Evolutionary conservation across 2,888 invertebrate genomes (phyloP), one percentile per base, ranked within the genome.

Genomic region (Mythimna loreyi): DNA sequence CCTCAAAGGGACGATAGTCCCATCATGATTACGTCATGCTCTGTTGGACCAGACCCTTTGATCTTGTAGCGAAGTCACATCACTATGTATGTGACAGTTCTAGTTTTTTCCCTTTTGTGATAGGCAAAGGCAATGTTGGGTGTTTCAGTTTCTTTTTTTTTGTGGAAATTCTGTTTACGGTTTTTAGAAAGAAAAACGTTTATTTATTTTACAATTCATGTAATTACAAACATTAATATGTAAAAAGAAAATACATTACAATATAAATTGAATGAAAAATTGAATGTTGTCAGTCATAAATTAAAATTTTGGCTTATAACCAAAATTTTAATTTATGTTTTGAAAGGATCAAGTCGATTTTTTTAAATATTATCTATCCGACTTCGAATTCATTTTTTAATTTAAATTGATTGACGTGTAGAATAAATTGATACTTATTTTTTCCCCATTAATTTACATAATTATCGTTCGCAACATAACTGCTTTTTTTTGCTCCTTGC

Each of bases 1-100:
- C 64, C 45, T 72, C 67, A 78, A 78, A 75, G 78, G 52, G 23
- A 47, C 52, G 62, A 57, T 49, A 66, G 68, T 65, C 56, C 25
- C n/a, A 30, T 55, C 66, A 56, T 43, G 65, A 77, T 70, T 60
- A 49, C 36, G 65, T 11, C 55, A 72, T 57, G 78, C 75, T 47
- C 62, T 55, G 78, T 56, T 47, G 56, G 52, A 28, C 69, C 25
- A 8, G 13, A 11, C 36, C 62, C 77, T 77, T 77, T 77, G 77
- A 77, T 77, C 62, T 63, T 60, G 23, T 63, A 67, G 60, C 59
- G 58, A 61, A 65, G 53, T 61, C 36, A 23, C 64, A 45, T 70
- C 65, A 60, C 59, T 74, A 63, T 74, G 65, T 49, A 60, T 49
- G 52, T 74, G 65, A 74, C 78, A 74, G 64, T 56, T 76, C 72